Evolutionary conservation across 2,888 invertebrate species (phyloP), one percentile per base, ranked within the genome.

Genomic region (Drosophila nr. perissopoda): DNA sequence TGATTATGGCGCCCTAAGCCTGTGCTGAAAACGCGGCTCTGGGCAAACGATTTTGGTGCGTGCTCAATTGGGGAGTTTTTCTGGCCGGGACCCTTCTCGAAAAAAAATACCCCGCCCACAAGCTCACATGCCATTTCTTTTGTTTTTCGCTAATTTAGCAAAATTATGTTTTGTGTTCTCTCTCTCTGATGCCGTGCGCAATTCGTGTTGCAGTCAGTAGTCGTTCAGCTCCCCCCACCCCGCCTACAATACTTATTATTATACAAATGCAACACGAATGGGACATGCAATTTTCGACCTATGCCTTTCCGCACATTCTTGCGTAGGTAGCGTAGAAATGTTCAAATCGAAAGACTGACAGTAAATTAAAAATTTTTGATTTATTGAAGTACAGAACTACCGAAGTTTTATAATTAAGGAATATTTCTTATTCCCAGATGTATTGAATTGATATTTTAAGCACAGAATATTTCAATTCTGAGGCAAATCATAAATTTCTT

Each of bases 41-140:
- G 62, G 53, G 63, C 84, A 86, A 90, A 87, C 79, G 86, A 88
- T 82, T 90, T 83, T 82, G 76, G 91, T 90, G 91, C 90, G 90
- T 90, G 90, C 91, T 90, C 90, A 90, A 90, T 90, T 90, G 90
- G 91, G 90, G 90, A 91, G 90, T 91, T 88, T 88, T 38, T 80
- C 77, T 74, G 69, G 45, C 10, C 52, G 51, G 53, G 27, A 45
- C 42, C 52, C 33, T 64, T 56, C 60, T 36, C 11, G 11, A 0
- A 53, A 34, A 4, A 54, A 54, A 25, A 36, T 31, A 27, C 65
- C 69, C 73, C 69, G 69, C 67, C 81, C 69, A 21, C 49, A 8
- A 42, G 40, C 57, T 71, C 77, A 78, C 78, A 72, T 70, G 77
- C 63, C 82, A 78, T 82, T 87, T 82, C 90, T 90, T 88, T 90